phyloP scores from a whole-genome alignment of 2,888 invertebrate species.

The Biston betularia region DNA sequence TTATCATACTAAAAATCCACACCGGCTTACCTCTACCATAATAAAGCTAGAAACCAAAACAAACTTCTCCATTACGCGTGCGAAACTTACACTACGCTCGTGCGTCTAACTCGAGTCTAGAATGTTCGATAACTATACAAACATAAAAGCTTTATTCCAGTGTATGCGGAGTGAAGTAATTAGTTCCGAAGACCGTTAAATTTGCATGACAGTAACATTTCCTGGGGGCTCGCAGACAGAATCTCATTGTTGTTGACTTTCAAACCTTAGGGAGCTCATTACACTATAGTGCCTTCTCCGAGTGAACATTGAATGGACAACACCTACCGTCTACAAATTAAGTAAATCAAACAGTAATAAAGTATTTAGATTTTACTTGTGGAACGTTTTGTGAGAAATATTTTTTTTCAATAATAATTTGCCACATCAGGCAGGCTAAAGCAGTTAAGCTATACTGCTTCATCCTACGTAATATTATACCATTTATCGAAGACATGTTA shows the following conservation, averaged over 20 bases:
- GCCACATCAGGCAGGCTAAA: too few species aligned
- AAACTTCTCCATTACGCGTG: slow-evolving; percentile 72
- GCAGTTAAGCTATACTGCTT: too few species aligned
- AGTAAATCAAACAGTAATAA: not conserved
- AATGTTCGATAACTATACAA: slow-evolving; percentile 69
- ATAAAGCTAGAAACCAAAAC: slow-evolving; percentile 65
- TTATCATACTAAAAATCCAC: slow-evolving; percentile 33
- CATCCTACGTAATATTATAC: too few species aligned
- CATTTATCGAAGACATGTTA: too few species aligned
- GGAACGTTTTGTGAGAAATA: too few species aligned
- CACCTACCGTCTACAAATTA: not conserved
- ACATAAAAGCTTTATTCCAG: slow-evolving; percentile 69
- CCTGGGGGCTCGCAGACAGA: slow-evolving; percentile 31
- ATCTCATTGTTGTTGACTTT: slow-evolving; percentile 47
- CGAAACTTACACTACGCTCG: slow-evolving; percentile 71
- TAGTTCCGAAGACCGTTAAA: slow-evolving; percentile 71
- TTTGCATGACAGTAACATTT: slow-evolving; percentile 69
- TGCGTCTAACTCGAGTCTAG: slow-evolving; percentile 52
- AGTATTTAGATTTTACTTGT: too few species aligned
- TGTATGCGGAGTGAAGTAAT: slow-evolving; percentile 69
- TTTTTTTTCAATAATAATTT: too few species aligned
- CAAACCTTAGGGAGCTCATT: slow-evolving; percentile 28
- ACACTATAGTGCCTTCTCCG: not conserved
- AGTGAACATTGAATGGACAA: not conserved
- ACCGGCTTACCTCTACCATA: slow-evolving; percentile 21